Conservation (phyloP, 2,888 invertebrate species). For the Calameuta filiformis region DNA sequence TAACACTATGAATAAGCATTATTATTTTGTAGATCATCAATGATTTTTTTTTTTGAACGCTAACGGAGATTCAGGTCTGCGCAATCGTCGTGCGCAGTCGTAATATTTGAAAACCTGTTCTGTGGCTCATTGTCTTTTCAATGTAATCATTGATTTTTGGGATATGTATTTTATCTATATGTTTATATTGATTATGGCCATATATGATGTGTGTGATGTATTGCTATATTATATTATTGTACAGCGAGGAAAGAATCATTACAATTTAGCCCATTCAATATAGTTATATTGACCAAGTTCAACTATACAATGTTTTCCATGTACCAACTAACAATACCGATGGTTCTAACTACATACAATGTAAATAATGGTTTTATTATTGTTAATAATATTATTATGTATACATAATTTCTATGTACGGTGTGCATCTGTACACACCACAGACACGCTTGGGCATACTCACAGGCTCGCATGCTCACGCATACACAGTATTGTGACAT, state of each 20-base stretch:
- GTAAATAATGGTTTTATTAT: conserved; percentile 35
- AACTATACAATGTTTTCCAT: conserved; percentile 52
- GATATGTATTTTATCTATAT: background rate
- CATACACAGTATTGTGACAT: conserved; percentile 22
- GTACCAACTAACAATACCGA: conserved; percentile 43
- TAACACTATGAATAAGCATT: background rate
- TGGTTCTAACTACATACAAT: conserved; percentile 42
- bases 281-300: conserved; percentile 45
- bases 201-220: background rate
- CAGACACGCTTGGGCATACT: conserved; percentile 20
- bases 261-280: conserved; percentile 50
- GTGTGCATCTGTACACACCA: conserved; percentile 34
- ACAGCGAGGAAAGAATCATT: background rate
- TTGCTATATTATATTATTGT: background rate
- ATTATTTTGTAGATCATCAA: background rate
- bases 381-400: conserved; percentile 26
- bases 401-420: conserved; percentile 29
- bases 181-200: background rate
- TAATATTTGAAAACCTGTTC: background rate
- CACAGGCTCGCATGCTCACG: conserved; percentile 21
- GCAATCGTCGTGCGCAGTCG: background rate
- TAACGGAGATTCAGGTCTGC: background rate
- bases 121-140: background rate
- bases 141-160: background rate
- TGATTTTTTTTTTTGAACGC: background rate